phyloP scores from a whole-genome alignment of 2,113 vertebrate genomes.

The Clarias gariepinus region DNA sequence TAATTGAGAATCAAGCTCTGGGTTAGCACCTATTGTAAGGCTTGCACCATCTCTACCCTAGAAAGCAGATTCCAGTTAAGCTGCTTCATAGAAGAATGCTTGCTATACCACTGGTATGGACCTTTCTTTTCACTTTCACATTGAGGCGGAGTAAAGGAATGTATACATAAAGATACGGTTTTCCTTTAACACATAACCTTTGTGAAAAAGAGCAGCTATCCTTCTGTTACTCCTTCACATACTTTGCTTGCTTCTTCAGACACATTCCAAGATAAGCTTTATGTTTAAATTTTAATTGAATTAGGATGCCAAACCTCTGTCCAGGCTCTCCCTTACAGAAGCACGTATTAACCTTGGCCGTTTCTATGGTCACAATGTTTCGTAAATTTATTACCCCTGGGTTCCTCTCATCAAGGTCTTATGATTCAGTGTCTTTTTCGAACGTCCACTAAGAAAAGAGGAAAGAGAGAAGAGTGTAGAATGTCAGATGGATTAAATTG shows the following conservation, averaged over 20 bases:
- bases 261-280: neutral
- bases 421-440: conserved; percentile 64
- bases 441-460: conserved; percentile 64
- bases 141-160: neutral
- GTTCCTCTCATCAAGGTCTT: conserved; percentile 62
- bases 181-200: conserved; percentile 20
- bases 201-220: neutral
- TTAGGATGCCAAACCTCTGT: neutral
- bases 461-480: conserved; percentile 63
- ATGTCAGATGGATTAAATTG: conserved; percentile 73
- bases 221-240: neutral
- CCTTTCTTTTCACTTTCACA: conserved; percentile 7
- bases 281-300: neutral
- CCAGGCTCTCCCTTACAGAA: neutral
- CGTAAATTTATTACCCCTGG: conserved; percentile 60
- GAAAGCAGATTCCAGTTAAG: conserved; percentile 27
- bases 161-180: conserved; percentile 18
- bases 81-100: conserved; percentile 9
- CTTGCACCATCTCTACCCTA: neutral
- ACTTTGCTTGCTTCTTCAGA: neutral
- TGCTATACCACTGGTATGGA: conserved; percentile 23
- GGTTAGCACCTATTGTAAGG: neutral
- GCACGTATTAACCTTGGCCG: conserved; percentile 29
- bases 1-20: neutral
- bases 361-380: conserved; percentile 69